Base-by-base conservation (phyloP, 2,888 invertebrate genomes). In the Plebejus melissa region DNA sequence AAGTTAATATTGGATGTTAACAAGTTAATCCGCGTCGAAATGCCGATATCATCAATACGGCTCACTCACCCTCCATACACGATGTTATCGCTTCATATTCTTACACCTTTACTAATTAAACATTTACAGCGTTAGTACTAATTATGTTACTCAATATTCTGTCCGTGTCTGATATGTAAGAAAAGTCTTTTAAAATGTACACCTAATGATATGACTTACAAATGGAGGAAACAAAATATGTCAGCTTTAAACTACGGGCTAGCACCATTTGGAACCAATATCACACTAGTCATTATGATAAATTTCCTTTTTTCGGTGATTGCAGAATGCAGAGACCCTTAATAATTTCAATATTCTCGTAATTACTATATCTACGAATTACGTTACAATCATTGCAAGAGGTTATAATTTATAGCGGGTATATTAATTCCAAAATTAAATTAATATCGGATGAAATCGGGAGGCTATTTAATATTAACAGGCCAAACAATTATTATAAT, bases 1-100 rank as follows among this genome's bases (percentile, higher is more conserved):
- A 65, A 36, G 65, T 65, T 65, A 65, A 65, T 65, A 65, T 65
- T 65, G 65, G 65, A 65, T 36, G 32, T 65, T 65, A 36, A 36
- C 65, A 32, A 16, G 65, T 65, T 65, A 65, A 65, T 65, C 65
- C 32, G 32, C 32, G 4, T 65, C 36, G 58, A 60, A 6, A 41
- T 5, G n/a, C 57, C 28, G 65, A 11, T 36, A 32, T 32, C 65
- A 36, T 11, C 32, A 65, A 65, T 36, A 65, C 65, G 5, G 32
- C 13, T 65, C 28, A 28, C 60, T 65, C 16, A 28, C 11, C 9
- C 9, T 32, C 32, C 32, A 36, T 36, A 28, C 22, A 65, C 13
- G 5, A 13, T 5, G 5, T 5, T 32, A 22, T 36, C 4, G 28
- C 32, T 16, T 36, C 65, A 65, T 32, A 32, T 32, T 32, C 32